Conservation (phyloP, 2,797 vertebrate species). For the Delichon dasypus region DNA sequence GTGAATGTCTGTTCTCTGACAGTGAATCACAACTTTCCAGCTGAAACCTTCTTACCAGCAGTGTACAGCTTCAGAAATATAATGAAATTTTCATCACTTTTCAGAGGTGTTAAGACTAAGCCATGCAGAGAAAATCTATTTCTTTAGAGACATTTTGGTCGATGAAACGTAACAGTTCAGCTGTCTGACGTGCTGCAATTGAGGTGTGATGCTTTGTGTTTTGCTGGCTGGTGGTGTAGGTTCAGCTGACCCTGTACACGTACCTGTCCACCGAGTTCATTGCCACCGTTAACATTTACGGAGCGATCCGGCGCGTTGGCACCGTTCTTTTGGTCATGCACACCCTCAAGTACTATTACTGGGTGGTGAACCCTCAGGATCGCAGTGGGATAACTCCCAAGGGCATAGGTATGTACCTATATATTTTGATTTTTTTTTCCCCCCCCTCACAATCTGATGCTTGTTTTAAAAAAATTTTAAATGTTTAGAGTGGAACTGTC, state of each 20-base stretch:
- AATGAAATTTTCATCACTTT: background rate
- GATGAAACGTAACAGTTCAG: background rate
- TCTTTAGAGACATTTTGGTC: background rate
- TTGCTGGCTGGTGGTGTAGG: slow-evolving; percentile 73
- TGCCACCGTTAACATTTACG: slow-evolving; percentile 95
- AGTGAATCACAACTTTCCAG: background rate
- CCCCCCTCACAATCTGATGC: background rate
- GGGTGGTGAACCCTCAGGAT: slow-evolving; percentile 93
- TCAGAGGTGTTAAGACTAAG: background rate
- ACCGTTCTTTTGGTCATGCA: slow-evolving; percentile 97
- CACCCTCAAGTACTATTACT: slow-evolving; percentile 96
- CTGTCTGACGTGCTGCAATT: background rate
- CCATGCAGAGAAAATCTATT: background rate
- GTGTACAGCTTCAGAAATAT: background rate
- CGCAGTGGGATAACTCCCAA: slow-evolving; percentile 93
- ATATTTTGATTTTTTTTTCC: background rate
- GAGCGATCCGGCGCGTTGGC: slow-evolving; percentile 91
- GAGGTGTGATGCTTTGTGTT: background rate
- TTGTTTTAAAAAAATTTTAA: background rate
- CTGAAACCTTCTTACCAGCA: background rate
- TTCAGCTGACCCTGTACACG: slow-evolving; percentile 92
- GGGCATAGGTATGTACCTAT: slow-evolving; percentile 85
- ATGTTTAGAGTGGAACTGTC: background rate
- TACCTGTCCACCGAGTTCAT: slow-evolving; percentile 97
- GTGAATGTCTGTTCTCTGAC: background rate